phyloP scores from a whole-genome alignment of 1,140 invertebrate genomes.

The Oscheius sp. region DNA sequence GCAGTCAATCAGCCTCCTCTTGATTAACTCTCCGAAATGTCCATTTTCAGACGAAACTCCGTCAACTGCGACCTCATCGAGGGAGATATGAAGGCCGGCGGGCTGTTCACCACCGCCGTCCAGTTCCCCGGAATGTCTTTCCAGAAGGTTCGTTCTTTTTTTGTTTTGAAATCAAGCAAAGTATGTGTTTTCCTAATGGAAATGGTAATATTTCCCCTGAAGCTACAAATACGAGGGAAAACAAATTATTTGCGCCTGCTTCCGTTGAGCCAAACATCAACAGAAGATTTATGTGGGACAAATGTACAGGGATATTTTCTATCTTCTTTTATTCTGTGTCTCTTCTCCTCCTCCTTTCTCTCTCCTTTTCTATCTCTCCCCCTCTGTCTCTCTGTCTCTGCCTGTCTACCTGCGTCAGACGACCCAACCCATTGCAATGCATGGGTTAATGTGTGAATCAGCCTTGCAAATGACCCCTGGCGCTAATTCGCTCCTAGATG shows the following conservation, averaged over 20 bases:
- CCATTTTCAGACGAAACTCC: not conserved
- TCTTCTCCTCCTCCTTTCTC: not conserved
- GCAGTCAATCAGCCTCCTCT: not conserved
- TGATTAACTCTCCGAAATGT: not conserved
- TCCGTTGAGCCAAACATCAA: too few relatives aligned
- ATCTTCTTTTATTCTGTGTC: not conserved
- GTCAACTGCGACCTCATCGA: constrained; percentile 1
- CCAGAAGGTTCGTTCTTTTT: not conserved
- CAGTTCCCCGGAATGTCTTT: not conserved
- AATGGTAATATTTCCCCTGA: too few relatives aligned
- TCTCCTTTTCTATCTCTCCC: not conserved
- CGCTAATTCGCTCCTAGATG: too few relatives aligned
- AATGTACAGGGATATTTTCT: too few relatives aligned
- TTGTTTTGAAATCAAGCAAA: too few relatives aligned
- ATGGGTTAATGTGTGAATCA: not conserved
- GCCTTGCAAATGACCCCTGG: too few relatives aligned
- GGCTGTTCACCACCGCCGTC: not conserved
- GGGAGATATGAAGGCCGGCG: constrained; percentile 1
- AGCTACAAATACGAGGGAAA: too few relatives aligned
- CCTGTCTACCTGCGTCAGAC: not conserved
- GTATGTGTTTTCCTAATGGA: too few relatives aligned
- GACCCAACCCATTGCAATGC: not conserved
- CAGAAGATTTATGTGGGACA: too few relatives aligned
- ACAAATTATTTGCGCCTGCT: too few relatives aligned
- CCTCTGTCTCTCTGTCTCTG: not conserved